Base-by-base conservation (phyloP, 2,113 vertebrate species). In the Barnardius zonarius region DNA sequence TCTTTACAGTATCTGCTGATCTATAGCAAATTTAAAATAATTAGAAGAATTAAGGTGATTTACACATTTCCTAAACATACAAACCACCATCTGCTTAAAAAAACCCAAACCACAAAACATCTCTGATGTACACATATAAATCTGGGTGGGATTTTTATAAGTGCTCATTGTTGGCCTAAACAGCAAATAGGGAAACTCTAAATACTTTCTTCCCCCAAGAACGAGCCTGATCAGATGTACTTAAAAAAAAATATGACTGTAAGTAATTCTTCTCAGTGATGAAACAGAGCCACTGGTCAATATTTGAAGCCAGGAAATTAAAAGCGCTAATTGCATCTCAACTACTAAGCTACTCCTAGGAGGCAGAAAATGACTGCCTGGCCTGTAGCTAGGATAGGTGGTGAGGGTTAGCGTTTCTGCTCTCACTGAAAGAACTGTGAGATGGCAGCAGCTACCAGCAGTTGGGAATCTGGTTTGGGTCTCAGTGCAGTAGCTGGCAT, bases 401-500 rank as follows among this genome's bases (percentile, higher is more conserved):
- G 37, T 0, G 6, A 86, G 63, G 64, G 18, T 4, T 46, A 49
- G 52, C 31, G 13, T 37, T 83, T 76, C 92, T 88, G 70, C 59
- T 70, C 37, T 63, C 0, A 0, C 39, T 63, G 27, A 0, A 12
- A 68, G 80, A 4, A 14, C 31, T 82, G 63, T 0, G 13, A 85
- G 83, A 44, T 17, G 31, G 67, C 75, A 83, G 79, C 72, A 93
- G 13, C 75, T 7, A 14, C 55, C 41, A 44, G 30, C 62, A 48
- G 62, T 5, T 48, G n/a, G 52, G 27, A 91, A 17, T 49, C 41
- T 54, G 87, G 39, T 59, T 62, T 73, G 72, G 37, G 30, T 15
- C 78, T 30, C 6, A 1, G 77, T 18, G 52, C 41, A 75, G 74
- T 35, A 69, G 62, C 33, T 74, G 75, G 43, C 67, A 69, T 5